A percentile compares a stretch with the other conserved stretches of the same genome.
phyloP scores from a whole-genome alignment of 2,888 invertebrate species.

The Meteorus cinctellus region DNA sequence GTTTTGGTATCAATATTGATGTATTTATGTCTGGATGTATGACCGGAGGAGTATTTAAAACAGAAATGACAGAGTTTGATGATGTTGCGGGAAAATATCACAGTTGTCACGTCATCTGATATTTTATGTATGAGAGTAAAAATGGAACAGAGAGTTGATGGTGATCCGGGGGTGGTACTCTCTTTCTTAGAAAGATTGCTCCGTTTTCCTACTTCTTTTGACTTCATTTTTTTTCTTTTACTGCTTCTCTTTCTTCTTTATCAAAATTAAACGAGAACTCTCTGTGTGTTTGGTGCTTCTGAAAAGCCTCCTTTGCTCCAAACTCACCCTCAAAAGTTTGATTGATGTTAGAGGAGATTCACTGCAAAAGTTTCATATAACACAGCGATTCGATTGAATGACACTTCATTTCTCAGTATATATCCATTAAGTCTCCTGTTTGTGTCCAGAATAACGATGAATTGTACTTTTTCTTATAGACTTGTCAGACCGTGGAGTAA shows the following conservation, averaged over 20 bases:
- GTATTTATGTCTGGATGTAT: background rate
- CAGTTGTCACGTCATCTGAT: constrained; percentile 26
- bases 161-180: too few relatives aligned
- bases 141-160: background rate
- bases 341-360: background rate
- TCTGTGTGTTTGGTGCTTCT: background rate
- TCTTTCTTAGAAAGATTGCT: constrained; percentile 21
- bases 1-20: background rate
- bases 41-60: background rate
- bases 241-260: background rate
- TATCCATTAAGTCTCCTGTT: background rate
- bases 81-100: constrained; percentile 6
- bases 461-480: constrained; percentile 69
- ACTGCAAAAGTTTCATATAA: background rate
- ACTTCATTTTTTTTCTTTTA: background rate
- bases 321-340: constrained; percentile 1
- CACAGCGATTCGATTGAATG: background rate
- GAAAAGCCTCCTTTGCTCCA: background rate
- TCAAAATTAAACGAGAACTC: background rate
- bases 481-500: constrained; percentile 76
- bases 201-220: constrained; percentile 1
- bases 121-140: constrained; percentile 33
- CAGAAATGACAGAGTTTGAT: background rate
- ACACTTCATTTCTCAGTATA: background rate
- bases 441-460: background rate